Percentiles rank a stretch among this genome's conserved stretches.
phyloP scores from a whole-genome alignment of 92 coral and sea anemone genomes.

The Pocillopora grandis region DNA sequence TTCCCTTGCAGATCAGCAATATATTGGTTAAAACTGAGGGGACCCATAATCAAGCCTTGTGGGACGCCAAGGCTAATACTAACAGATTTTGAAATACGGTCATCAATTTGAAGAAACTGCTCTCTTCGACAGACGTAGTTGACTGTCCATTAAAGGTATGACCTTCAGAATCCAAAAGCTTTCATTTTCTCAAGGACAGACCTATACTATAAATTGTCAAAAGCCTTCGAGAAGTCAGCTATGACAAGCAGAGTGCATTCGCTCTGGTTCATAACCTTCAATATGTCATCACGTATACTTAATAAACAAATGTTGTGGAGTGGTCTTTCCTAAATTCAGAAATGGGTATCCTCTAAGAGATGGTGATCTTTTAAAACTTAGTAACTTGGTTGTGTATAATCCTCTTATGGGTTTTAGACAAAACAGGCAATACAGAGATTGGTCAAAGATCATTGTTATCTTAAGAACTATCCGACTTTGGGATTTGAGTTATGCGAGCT shows the following conservation, averaged over 20 bases:
- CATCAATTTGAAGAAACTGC: neutral
- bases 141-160: slow-evolving; percentile 5
- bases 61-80: neutral
- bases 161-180: neutral
- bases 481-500: slow-evolving; percentile 3
- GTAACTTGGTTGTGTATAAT: too few species aligned
- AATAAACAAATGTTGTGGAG: too few species aligned
- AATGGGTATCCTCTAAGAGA: too few species aligned
- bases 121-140: slow-evolving; percentile 13
- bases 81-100: too few species aligned
- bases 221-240: slow-evolving; percentile 10
- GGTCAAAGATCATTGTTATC: neutral
- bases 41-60: slow-evolving; percentile 31
- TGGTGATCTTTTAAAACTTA: too few species aligned
- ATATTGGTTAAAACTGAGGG: slow-evolving; percentile 14
- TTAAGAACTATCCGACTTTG: neutral
- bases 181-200: neutral
- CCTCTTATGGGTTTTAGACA: too few species aligned
- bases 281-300: neutral
- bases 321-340: too few species aligned
- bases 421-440: too few species aligned
- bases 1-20: slow-evolving; percentile 16
- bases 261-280: neutral
- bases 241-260: neutral
- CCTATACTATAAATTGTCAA: neutral